Evolutionary conservation across 1,140 invertebrate genomes (phyloP).

Genomic region (Rhopalosiphum maidis): DNA sequence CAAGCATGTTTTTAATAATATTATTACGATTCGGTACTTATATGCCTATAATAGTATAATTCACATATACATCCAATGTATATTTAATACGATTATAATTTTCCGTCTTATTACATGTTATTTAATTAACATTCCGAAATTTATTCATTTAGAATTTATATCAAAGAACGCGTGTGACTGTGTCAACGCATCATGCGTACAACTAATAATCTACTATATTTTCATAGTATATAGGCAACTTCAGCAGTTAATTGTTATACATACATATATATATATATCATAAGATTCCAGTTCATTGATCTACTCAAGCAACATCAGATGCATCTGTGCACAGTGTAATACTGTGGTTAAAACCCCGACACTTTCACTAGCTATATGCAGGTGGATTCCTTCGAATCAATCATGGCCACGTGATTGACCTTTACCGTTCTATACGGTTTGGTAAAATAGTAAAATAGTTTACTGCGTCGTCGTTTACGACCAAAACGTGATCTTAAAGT

Average conservation of each 20-base stretch:
- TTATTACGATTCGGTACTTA: not conserved
- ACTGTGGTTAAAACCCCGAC: not conserved
- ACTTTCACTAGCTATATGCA: constrained; percentile 36
- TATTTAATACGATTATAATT: not conserved
- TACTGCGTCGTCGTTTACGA: constrained; percentile 8
- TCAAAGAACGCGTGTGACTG: not conserved
- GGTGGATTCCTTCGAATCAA: constrained; percentile 16
- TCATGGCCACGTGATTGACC: constrained; percentile 37
- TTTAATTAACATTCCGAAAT: not conserved
- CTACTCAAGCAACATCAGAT: not conserved
- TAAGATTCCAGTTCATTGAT: not conserved
- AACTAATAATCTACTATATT: constrained; percentile 13
- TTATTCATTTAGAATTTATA: not conserved
- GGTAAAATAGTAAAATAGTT: constrained; percentile 10
- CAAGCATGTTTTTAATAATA: not conserved
- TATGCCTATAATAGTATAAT: not conserved
- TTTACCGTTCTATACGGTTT: not conserved
- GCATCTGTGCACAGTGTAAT: not conserved
- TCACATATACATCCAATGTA: not conserved
- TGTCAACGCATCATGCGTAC: not conserved
- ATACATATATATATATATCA: not conserved
- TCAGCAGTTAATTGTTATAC: not conserved
- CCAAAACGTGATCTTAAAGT: not conserved
- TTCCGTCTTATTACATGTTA: not conserved
- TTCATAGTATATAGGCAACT: not conserved